phyloP scores from a whole-genome alignment of 2,888 invertebrate genomes.

The Notodromas monacha region DNA sequence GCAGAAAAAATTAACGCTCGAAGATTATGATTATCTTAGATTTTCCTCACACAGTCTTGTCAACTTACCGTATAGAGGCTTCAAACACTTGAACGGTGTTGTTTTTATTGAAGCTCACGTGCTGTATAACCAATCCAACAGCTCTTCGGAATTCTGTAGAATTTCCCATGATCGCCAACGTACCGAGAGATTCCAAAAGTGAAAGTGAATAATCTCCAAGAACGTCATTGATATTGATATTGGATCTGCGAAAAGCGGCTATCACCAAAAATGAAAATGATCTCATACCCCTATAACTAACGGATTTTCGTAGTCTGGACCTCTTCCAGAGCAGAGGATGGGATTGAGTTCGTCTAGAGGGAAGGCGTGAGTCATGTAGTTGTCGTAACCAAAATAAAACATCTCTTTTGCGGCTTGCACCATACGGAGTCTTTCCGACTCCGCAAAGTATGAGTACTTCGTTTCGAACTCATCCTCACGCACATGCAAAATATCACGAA shows the following conservation, averaged over 20 bases:
- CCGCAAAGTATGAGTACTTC: constrained; percentile 16
- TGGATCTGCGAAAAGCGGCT: constrained; percentile 21
- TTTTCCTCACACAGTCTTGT: background rate
- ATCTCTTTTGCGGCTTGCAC: constrained; percentile 19
- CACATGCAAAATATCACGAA: constrained; percentile 12
- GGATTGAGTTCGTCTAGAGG: constrained; percentile 28
- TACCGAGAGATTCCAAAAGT: constrained; percentile 25
- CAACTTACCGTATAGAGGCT: constrained; percentile 23
- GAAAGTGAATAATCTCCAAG: constrained; percentile 27
- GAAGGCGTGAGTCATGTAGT: constrained; percentile 27
- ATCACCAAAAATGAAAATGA: too few relatives aligned
- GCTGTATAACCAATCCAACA: constrained; percentile 21
- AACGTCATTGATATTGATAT: constrained; percentile 30
- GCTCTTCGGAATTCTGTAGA: constrained; percentile 24
- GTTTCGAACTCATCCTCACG: constrained; percentile 11
- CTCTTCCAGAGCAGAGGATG: constrained; percentile 25
- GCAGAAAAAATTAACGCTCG: too few relatives aligned
- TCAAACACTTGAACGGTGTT: constrained; percentile 29
- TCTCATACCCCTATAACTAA: constrained; percentile 16
- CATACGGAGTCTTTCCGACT: constrained; percentile 15
- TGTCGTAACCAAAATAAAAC: constrained; percentile 26
- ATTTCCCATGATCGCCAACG: constrained; percentile 25
- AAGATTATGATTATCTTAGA: constrained; percentile 1
- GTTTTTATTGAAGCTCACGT: constrained; percentile 25
- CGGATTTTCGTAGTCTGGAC: constrained; percentile 26